Conservation (phyloP, 1,140 invertebrate genomes). For the Caerostris darwini region DNA sequence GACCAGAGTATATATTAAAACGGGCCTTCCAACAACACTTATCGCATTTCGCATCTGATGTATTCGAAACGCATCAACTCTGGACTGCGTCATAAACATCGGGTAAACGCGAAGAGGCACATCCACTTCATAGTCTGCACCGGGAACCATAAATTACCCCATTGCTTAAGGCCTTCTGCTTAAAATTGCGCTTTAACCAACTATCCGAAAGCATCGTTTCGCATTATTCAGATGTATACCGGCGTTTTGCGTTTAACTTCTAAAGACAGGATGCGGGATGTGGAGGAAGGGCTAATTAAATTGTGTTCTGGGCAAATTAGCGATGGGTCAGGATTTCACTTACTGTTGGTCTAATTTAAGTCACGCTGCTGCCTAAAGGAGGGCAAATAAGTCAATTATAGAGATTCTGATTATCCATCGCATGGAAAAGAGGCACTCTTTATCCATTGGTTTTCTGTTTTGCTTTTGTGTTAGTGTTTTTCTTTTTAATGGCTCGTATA, state of each 20-base stretch:
- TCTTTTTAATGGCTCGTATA: too few relatives aligned
- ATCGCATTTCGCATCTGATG: not conserved
- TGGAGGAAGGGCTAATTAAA: not conserved
- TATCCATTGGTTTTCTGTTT: not conserved
- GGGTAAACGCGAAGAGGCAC: not conserved
- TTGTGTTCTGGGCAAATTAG: not conserved
- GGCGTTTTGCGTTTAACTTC: not conserved
- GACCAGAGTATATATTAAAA: not conserved
- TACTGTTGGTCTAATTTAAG: not conserved
- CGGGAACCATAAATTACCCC: not conserved
- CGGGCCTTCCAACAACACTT: not conserved
- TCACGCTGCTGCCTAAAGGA: not conserved
- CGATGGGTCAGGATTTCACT: not conserved
- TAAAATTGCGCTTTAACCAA: not conserved
- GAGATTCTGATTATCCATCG: too few relatives aligned
- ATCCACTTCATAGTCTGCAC: not conserved
- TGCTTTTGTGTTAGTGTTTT: not conserved
- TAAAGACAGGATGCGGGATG: not conserved
- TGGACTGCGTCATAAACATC: not conserved
- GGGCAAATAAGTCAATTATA: not conserved
- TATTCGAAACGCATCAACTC: not conserved
- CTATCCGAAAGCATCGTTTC: not conserved
- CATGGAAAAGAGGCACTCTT: too few relatives aligned
- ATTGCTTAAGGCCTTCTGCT: not conserved
- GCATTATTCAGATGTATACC: not conserved